phyloP scores from a whole-genome alignment of 2,797 vertebrate genomes.

The Catamblyrhynchus diadema region DNA sequence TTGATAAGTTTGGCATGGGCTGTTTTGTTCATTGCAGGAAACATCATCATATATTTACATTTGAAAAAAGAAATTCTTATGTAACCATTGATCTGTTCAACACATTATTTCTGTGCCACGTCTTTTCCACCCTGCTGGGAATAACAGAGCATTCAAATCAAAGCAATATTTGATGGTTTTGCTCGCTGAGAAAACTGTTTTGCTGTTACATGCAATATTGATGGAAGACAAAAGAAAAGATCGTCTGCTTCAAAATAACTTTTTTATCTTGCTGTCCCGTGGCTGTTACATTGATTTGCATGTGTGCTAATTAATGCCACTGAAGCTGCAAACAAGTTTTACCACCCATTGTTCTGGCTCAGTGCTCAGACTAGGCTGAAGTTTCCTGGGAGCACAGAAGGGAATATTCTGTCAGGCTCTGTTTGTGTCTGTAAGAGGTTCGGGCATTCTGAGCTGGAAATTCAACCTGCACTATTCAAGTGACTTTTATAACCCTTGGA shows the following conservation, averaged over 20 bases:
- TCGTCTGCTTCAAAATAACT: not conserved
- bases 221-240: conserved; percentile 2
- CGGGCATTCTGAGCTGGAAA: not conserved
- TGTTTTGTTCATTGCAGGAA: not conserved
- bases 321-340: not conserved
- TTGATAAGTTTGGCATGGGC: not conserved
- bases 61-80: not conserved
- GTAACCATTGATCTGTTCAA: not conserved
- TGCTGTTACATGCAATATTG: not conserved
- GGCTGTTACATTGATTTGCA: not conserved
- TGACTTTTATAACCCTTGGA: not conserved
- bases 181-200: not conserved
- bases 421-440: not conserved
- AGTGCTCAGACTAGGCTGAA: not conserved
- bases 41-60: not conserved
- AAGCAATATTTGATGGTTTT: not conserved
- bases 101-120: not conserved
- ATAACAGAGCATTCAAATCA: not conserved
- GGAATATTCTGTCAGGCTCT: not conserved
- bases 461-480: not conserved
- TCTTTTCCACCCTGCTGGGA: conserved; percentile 16
- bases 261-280: not conserved
- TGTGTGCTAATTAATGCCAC: not conserved
- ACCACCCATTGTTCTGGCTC: not conserved
- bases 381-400: fast-evolving